phyloP scores from a whole-genome alignment of 2,797 vertebrate genomes.

The Vultur gryphus region DNA sequence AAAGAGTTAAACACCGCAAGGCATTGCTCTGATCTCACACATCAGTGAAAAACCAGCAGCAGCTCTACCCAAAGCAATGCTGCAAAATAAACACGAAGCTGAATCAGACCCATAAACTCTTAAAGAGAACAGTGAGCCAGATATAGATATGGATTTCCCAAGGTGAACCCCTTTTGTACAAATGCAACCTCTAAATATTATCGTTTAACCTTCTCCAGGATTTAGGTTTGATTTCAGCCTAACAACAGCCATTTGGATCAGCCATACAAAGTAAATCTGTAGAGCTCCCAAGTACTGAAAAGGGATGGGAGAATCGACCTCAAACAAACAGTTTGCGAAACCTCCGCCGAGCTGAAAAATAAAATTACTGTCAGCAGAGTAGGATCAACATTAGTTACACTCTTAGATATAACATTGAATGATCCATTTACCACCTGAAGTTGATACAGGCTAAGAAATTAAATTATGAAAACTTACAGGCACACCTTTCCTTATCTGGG shows the following conservation, averaged over 20 bases:
- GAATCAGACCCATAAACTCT: not conserved
- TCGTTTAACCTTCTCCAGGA: not conserved
- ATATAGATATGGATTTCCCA: not conserved
- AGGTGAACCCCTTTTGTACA: constrained; percentile 26
- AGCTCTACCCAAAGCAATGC: constrained; percentile 32
- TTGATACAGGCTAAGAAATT: not conserved
- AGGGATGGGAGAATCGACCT: not conserved
- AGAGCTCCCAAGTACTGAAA: not conserved
- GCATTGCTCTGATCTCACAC: constrained; percentile 48
- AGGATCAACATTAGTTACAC: not conserved
- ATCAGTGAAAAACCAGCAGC: constrained; percentile 39
- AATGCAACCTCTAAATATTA: not conserved
- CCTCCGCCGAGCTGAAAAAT: not conserved
- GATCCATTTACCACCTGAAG: not conserved
- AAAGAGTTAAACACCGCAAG: constrained; percentile 47
- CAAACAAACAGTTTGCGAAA: not conserved
- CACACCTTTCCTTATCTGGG: not conserved
- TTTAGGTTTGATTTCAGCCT: constrained; percentile 7
- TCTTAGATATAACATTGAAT: not conserved
- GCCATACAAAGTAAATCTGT: not conserved
- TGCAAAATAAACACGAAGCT: not conserved
- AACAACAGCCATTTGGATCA: not conserved
- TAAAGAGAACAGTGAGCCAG: not conserved
- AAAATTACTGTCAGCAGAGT: not conserved
- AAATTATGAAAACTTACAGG: not conserved